Percentiles rank a stretch among this genome's conserved stretches.
These are phyloP conservation scores for Anas georgica DNA, from an alignment of 2,797 vertebrate genomes.

Conservation along the genomic window DNA sequence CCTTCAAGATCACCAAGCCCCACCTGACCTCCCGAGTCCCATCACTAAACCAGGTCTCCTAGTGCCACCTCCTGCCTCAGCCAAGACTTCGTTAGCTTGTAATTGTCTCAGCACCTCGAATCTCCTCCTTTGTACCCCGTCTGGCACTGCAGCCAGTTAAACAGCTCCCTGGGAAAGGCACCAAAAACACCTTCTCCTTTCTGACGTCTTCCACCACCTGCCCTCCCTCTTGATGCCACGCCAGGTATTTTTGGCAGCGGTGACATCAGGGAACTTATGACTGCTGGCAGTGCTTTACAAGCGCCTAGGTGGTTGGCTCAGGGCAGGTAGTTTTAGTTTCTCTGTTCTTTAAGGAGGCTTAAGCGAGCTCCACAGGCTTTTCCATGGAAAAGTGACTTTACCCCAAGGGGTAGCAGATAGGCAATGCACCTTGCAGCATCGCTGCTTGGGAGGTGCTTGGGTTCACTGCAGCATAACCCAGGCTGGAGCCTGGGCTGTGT, in stretches of 20 bases:
- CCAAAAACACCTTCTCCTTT: slow-evolving; percentile 14
- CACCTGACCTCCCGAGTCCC: neutral
- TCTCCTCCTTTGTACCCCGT: neutral
- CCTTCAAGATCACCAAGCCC: neutral
- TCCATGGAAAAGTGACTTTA: neutral
- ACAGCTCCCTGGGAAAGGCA: neutral
- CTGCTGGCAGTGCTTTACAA: neutral
- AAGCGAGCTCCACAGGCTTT: neutral
- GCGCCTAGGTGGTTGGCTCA: neutral
- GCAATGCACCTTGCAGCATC: too few relatives aligned
- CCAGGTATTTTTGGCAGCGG: neutral
- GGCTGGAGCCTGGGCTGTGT: neutral
- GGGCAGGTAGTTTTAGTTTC: neutral
- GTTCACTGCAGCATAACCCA: neutral
- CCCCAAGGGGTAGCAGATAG: too few relatives aligned
- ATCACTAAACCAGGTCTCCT: neutral
- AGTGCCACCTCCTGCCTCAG: neutral
- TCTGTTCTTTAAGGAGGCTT: neutral
- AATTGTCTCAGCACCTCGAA: neutral
- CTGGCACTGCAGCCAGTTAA: neutral
- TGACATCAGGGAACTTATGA: neutral
- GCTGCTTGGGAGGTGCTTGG: neutral
- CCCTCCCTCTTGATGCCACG: slow-evolving; percentile 17
- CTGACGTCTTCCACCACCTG: neutral
- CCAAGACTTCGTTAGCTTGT: neutral